A percentile compares a stretch with the other conserved stretches of the same genome.
These are phyloP conservation scores for Ondatra zibethicus DNA, from an alignment of 2,113 vertebrate genomes.

Conservation along the genomic window DNA sequence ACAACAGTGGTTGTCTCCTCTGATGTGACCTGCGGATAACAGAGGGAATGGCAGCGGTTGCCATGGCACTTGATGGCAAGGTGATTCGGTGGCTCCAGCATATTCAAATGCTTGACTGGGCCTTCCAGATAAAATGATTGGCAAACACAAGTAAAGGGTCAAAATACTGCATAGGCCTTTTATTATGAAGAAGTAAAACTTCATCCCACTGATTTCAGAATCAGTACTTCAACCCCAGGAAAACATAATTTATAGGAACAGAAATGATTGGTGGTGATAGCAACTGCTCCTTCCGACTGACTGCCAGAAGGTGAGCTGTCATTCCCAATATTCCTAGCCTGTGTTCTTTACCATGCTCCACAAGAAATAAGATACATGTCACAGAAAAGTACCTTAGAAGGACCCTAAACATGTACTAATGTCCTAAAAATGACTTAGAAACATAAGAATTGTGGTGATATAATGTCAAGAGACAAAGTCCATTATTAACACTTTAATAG, in stretches of 20 bases:
- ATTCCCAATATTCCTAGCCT: conserved; percentile 26
- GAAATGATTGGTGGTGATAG: neutral
- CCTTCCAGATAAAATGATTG: neutral
- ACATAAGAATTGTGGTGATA: conserved; percentile 11
- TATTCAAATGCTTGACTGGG: neutral
- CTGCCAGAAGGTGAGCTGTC: neutral
- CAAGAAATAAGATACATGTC: conserved; percentile 8
- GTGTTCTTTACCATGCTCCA: neutral
- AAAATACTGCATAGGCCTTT: neutral
- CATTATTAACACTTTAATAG: conserved; percentile 51
- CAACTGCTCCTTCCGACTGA: neutral
- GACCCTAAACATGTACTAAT: neutral
- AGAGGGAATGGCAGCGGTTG: neutral
- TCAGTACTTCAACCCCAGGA: neutral
- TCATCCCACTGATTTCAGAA: neutral
- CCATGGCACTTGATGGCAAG: neutral
- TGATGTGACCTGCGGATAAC: neutral
- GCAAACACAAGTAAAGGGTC: neutral
- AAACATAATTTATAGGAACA: neutral
- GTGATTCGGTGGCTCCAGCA: neutral
- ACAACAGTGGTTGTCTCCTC: neutral
- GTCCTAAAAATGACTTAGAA: conserved; percentile 25
- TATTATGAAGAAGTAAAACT: conserved; percentile 34
- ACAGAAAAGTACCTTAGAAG: conserved; percentile 21
- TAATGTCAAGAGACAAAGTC: conserved; percentile 9